phyloP scores from a whole-genome alignment of 2,113 vertebrate species.

The Ammodytes marinus region DNA sequence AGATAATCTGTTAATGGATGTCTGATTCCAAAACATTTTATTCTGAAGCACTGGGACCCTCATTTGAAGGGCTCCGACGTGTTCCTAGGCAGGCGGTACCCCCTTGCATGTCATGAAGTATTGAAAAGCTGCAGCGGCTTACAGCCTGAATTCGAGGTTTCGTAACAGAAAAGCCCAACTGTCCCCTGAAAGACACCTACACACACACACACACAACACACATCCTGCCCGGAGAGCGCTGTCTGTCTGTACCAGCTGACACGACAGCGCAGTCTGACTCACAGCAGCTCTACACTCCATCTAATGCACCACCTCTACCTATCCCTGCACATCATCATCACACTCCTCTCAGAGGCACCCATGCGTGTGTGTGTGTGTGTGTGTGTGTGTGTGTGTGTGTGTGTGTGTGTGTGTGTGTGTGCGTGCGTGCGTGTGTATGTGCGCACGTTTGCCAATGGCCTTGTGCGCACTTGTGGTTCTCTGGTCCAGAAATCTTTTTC shows the following conservation, averaged over 20 bases:
- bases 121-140: constrained; percentile 53
- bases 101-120: constrained; percentile 58
- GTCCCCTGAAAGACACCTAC: constrained; percentile 74
- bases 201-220: constrained; percentile 7
- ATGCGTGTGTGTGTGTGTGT: not conserved
- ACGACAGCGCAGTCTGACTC: constrained; percentile 64
- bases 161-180: constrained; percentile 53
- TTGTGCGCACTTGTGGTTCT: constrained; percentile 37
- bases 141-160: constrained; percentile 54
- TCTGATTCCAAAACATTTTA: constrained; percentile 39
- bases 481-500: constrained; percentile 46
- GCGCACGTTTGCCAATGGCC: constrained; percentile 27
- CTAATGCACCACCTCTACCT: constrained; percentile 74
- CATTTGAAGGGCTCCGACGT: constrained; percentile 14
- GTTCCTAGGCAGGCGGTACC: constrained; percentile 14
- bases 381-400: constrained; percentile 1
- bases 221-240: constrained; percentile 47
- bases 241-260: constrained; percentile 70
- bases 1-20: constrained; percentile 61
- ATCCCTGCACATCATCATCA: constrained; percentile 74
- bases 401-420: constrained; percentile 1
- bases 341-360: constrained; percentile 47
- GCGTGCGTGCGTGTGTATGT: constrained; percentile 30
- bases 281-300: constrained; percentile 59
- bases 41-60: constrained; percentile 24